Conservation (phyloP, 2,797 vertebrate species). For the Urocyon cinereoargenteus region DNA sequence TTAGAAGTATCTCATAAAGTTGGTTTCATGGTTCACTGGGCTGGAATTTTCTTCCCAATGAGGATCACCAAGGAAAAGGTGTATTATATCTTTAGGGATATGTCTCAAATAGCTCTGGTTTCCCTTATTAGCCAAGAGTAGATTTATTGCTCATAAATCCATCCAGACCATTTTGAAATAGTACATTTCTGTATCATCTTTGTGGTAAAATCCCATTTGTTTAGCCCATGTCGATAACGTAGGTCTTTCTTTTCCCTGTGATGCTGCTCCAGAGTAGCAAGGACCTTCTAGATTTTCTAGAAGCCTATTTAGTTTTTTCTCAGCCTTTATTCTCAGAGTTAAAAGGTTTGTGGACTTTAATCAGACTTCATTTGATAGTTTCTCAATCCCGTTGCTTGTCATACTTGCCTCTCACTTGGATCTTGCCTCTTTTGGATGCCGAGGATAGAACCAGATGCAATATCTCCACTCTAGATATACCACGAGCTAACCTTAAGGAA, state of each 20-base stretch:
- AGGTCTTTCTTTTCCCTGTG: not conserved
- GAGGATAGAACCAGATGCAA: not conserved
- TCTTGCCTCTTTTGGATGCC: not conserved
- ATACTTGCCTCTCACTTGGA: not conserved
- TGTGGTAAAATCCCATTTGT: not conserved
- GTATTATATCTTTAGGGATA: not conserved
- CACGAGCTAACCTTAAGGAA: not conserved
- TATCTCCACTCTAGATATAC: not conserved
- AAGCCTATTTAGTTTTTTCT: not conserved
- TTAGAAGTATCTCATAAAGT: not conserved
- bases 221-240: not conserved
- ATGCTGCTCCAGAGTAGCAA: not conserved
- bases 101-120: not conserved
- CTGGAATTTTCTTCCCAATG: not conserved
- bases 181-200: not conserved
- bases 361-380: not conserved
- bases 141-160: not conserved
- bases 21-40: not conserved
- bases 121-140: not conserved
- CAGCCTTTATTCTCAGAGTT: not conserved
- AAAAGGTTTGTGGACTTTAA: not conserved
- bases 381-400: not conserved
- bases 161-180: not conserved
- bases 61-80: not conserved
- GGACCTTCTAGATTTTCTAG: not conserved